phyloP scores from a whole-genome alignment of 92 coral and sea anemone species.

The Anthopleura xanthogrammica region DNA sequence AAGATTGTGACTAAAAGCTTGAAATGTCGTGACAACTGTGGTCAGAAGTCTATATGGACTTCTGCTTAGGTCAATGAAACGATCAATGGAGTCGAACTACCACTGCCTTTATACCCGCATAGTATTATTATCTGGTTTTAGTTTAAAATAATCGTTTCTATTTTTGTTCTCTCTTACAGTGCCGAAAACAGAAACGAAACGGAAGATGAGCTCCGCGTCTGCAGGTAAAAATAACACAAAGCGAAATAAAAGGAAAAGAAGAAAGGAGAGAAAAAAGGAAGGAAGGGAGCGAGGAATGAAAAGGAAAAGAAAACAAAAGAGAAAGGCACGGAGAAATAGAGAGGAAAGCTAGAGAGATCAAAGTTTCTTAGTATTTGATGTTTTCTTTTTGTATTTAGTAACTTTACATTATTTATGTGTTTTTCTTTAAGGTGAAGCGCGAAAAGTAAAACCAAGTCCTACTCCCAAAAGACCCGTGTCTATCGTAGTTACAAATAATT shows the following conservation, averaged over 20 bases:
- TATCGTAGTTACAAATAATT: conserved; percentile 73
- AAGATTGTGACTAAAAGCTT: no score
- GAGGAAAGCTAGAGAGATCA: no score
- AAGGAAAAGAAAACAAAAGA: not conserved
- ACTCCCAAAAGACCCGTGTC: conserved; percentile 78
- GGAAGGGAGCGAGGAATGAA: not conserved
- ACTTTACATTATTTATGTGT: not conserved
- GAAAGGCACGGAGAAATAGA: no score
- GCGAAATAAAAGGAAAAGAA: not conserved
- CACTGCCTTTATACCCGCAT: no score
- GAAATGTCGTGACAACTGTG: no score
- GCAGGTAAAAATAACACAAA: conserved; percentile 9
- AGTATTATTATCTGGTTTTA: not conserved
- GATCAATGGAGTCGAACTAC: no score
- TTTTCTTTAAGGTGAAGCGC: conserved; percentile 15
- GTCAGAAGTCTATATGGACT: no score
- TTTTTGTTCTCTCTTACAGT: conserved; percentile 26
- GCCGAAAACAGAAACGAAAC: conserved; percentile 40
- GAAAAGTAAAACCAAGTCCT: conserved; percentile 33
- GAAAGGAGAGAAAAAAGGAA: no score
- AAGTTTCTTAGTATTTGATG: no score
- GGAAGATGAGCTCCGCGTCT: conserved; percentile 26
- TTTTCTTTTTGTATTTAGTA: no score
- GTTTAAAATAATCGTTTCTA: not conserved
- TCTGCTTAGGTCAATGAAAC: no score